Base-by-base conservation (phyloP, 2,888 invertebrate species). In the Gonocerus acuteangulatus region DNA sequence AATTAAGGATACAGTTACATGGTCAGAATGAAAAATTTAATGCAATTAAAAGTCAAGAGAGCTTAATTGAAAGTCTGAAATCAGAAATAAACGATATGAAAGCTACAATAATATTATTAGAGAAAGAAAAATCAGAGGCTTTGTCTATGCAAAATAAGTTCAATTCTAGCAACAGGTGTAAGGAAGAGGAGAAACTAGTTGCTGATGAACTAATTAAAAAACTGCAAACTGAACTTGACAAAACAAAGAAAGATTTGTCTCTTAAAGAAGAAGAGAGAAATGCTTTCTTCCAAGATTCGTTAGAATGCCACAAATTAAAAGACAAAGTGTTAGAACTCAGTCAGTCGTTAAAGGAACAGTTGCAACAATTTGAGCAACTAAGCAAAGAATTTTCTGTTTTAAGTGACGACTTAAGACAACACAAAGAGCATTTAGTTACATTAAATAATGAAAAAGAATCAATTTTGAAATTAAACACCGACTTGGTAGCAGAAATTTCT, bases 401-500 rank as follows among this genome's bases (percentile, higher is more conserved):
- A 27, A 27, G 9, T 6, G 27, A 27, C 9, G 9, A 27, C 9
- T 27, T 27, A 27, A 27, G 9, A 9, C 27, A 27, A 27, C 9
- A 9, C 27, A 4, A 27, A 27, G 27, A 27, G 18, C 18, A 51
- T 34, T 19, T 51, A 32, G 19, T n/a, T 16, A 6, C 36, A 13
- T 51, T 51, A 18, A 36, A 34, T 16, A 32, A 51, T 34, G 51
- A 51, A 34, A 51, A 51, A 15, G 51, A 51, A 48, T 13, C 11
- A 3, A 4, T 6, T 27, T 27, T 9, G 9, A 27, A 27, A 27
- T 9, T 27, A 27, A 4, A 4, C 9, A 4, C 9, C 9, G 18
- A 3, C 44, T 13, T 42, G 44, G 6, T 4, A 42, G 3, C n/a
- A 42, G 15, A 42, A 16, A n/a, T 42, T 3, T 4, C 44, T 42